Evolutionary conservation across 2,888 invertebrate species (phyloP), one percentile per base, ranked within the genome.

Genomic region (Epinotia nisella): DNA sequence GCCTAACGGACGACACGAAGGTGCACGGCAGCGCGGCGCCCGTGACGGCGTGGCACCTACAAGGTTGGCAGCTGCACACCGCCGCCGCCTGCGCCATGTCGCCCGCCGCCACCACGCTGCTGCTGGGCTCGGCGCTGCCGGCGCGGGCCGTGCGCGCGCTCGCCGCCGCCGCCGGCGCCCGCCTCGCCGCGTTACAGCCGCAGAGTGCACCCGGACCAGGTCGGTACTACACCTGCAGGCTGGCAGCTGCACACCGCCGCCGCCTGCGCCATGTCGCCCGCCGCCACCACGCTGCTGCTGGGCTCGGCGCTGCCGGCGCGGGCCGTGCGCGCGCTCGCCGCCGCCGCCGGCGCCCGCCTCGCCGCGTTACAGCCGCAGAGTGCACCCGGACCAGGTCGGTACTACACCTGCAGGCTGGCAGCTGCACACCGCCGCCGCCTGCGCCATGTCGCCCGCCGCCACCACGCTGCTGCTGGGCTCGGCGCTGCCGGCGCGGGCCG

Each of bases 71-170:
- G 85, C 92, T 98, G 78, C 95, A 96, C 82, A 97, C 97, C 1
- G 94, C 98, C 29, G 97, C 97, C 0, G 93, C 96, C 76, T 96
- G 97, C 9, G 96, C 97, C 80, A 96, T 97, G 90, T 98, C 98
- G 2, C 96, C 97, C 0, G 95, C 95, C 29, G 96, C 97, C 67
- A 95, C 97, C 19, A 95, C 95, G 79, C 96, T 96, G 80, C 91
- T 98, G 76, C 94, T 98, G 74, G 96, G 96, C 85, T 97, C 97
- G 0, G 95, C 96, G 35, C 93, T 97, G 71, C 96, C 96, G 0
- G 94, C 95, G 71, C 86, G 95, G 51, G 87, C 96, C 29, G 95
- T 95, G 13, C 92, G 93, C 70, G 95, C 95, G 3, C 95, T 97
- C 60, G 94, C 94, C 74, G 75, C 45, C 61, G 79, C 79, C 49